These are phyloP conservation scores for Acleris laterana DNA, from an alignment of 2,888 invertebrate genomes.

Conservation along the genomic window DNA sequence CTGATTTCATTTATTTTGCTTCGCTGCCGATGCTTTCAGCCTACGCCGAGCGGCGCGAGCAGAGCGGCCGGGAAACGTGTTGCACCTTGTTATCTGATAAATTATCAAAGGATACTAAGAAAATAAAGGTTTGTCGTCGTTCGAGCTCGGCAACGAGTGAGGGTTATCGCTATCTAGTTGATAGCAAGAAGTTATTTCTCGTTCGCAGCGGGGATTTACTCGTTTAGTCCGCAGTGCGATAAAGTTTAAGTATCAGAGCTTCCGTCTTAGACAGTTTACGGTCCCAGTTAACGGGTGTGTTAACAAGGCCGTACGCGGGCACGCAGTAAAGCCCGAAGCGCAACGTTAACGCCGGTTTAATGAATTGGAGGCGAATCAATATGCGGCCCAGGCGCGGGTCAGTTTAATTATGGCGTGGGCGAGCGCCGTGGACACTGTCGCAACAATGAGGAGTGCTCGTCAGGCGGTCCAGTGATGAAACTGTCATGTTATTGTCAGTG, in stretches of 20 bases:
- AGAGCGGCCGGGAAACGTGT: conserved; percentile 5
- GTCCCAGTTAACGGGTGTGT: conserved; percentile 47
- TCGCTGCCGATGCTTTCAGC: conserved; percentile 46
- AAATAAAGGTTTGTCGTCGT: too few relatives aligned
- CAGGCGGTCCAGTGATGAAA: too few relatives aligned
- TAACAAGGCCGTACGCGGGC: conserved; percentile 47
- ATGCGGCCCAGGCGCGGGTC: not conserved
- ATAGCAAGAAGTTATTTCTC: conserved; percentile 18
- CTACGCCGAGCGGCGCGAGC: not conserved
- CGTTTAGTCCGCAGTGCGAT: conserved; percentile 44
- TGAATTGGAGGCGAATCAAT: conserved; percentile 36
- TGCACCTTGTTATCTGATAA: conserved; percentile 46
- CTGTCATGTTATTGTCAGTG: too few relatives aligned
- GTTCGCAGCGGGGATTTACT: conserved; percentile 26
- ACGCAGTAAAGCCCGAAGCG: conserved; percentile 50
- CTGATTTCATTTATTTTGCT: conserved; percentile 64
- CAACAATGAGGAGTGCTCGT: too few relatives aligned
- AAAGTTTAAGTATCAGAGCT: conserved; percentile 48
- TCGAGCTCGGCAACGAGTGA: not conserved
- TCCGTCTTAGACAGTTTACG: conserved; percentile 51
- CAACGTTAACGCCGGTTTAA: conserved; percentile 51
- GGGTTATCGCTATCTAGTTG: not conserved
- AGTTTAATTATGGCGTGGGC: too few relatives aligned
- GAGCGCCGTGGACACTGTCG: too few relatives aligned
- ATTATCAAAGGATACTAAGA: not conserved